phyloP scores from a whole-genome alignment of 2,888 invertebrate genomes.

The Euplexia lucipara region DNA sequence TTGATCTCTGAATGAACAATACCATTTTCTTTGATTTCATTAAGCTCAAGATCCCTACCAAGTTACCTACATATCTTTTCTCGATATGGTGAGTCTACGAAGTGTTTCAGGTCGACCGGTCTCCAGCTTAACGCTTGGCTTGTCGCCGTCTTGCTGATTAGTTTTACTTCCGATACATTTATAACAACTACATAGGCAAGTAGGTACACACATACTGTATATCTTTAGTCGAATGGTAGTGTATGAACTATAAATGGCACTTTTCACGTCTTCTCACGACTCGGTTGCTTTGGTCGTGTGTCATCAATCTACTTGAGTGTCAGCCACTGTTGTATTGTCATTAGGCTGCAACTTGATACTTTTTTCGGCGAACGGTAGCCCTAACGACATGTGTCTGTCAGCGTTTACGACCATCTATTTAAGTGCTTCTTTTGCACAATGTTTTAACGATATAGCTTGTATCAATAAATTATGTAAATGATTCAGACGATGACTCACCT shows the following conservation, averaged over 20 bases:
- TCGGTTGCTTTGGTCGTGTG: conserved; percentile 19
- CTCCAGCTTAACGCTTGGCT: conserved; percentile 54
- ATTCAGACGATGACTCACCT: conserved; percentile 80
- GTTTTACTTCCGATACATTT: conserved; percentile 61
- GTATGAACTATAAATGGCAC: conserved; percentile 44
- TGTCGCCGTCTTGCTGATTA: conserved; percentile 53
- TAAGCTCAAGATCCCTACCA: conserved; percentile 14
- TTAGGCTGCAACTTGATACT: conserved; percentile 54
- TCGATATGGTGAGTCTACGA: conserved; percentile 38
- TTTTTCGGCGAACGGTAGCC: conserved; percentile 56
- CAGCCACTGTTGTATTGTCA: conserved; percentile 49
- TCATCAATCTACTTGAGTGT: conserved; percentile 64
- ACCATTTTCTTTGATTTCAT: conserved; percentile 40
- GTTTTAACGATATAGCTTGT: conserved; percentile 10
- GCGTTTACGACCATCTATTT: conserved; percentile 35
- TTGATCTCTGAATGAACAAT: conserved; percentile 26
- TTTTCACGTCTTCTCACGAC: conserved; percentile 52
- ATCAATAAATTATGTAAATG: conserved; percentile 22
- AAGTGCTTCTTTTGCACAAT: conserved; percentile 27
- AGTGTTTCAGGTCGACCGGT: conserved; percentile 46
- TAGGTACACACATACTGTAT: too few relatives aligned
- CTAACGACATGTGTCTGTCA: conserved; percentile 51
- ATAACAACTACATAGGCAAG: conserved; percentile 35
- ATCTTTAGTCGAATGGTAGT: conserved; percentile 32
- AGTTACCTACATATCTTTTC: too few relatives aligned